phyloP scores from a whole-genome alignment of 2,797 vertebrate genomes.

The Diglossa cyanea region DNA sequence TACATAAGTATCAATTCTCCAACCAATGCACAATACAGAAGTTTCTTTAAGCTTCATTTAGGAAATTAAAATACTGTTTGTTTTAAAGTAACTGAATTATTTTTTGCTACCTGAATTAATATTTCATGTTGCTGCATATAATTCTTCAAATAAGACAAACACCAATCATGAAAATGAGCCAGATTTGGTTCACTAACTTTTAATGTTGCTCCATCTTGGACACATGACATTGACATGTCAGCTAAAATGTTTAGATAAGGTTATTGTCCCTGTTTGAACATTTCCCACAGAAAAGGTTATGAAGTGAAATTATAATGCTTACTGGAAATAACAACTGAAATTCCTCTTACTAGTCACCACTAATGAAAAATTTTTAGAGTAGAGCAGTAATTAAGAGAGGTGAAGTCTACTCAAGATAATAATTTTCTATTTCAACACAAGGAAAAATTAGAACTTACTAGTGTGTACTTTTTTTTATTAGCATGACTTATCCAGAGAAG shows the following conservation, averaged over 20 bases:
- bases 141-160: background rate
- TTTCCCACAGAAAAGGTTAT: background rate
- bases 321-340: background rate
- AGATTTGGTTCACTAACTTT: background rate
- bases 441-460: background rate
- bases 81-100: background rate
- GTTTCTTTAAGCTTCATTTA: background rate
- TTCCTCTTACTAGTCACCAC: background rate
- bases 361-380: background rate
- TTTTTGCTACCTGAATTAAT: background rate
- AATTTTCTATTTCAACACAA: background rate
- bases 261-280: background rate
- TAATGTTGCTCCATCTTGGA: background rate
- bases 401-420: background rate
- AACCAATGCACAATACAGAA: background rate
- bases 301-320: background rate
- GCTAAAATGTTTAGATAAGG: background rate
- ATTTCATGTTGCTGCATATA: background rate
- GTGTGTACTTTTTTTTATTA: background rate
- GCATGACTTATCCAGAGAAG: background rate
- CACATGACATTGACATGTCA: fast-evolving
- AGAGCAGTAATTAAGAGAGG: background rate
- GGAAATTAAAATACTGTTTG: background rate
- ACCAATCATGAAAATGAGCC: background rate
- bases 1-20: background rate